phyloP scores from a whole-genome alignment of 2,888 invertebrate species.

The Pheosia gnoma region DNA sequence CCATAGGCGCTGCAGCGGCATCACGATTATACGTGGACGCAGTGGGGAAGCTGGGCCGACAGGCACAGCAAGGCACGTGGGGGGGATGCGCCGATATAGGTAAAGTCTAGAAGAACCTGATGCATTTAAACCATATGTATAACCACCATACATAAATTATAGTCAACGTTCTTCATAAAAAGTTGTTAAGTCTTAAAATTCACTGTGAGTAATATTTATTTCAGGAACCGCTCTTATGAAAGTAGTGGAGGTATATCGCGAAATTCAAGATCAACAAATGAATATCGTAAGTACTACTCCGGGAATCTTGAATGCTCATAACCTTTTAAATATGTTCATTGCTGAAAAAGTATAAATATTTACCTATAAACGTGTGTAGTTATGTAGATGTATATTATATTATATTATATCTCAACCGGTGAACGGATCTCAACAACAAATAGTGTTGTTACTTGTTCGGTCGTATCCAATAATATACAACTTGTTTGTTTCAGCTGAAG shows the following conservation, averaged over 20 bases:
- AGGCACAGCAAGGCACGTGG: slow-evolving; percentile 95
- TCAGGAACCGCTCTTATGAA: slow-evolving; percentile 95
- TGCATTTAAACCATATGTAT: too few relatives aligned
- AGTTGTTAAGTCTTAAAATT: too few relatives aligned
- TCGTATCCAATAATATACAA: background rate
- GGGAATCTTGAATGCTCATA: too few relatives aligned
- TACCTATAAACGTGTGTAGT: too few relatives aligned
- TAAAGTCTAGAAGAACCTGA: slow-evolving; percentile 54
- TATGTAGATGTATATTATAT: too few relatives aligned
- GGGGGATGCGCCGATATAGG: slow-evolving; percentile 96
- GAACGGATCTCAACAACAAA: too few relatives aligned
- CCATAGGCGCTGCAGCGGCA: slow-evolving; percentile 93
- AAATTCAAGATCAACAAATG: slow-evolving; percentile 97
- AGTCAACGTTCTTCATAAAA: too few relatives aligned
- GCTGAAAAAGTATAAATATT: too few relatives aligned
- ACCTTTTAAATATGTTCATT: too few relatives aligned
- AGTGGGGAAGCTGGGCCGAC: slow-evolving; percentile 93
- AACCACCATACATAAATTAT: too few relatives aligned
- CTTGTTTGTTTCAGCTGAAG: slow-evolving; percentile 88
- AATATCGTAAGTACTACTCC: slow-evolving; percentile 91
- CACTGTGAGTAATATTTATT: slow-evolving; percentile 27
- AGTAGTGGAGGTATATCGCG: slow-evolving; percentile 96
- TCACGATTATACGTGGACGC: slow-evolving; percentile 95
- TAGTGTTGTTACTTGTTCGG: too few relatives aligned
- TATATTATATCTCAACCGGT: too few relatives aligned